Evolutionary conservation across 2,888 invertebrate species (phyloP), one percentile per base, ranked within the genome.

Genomic region (Callosobruchus maculatus): DNA sequence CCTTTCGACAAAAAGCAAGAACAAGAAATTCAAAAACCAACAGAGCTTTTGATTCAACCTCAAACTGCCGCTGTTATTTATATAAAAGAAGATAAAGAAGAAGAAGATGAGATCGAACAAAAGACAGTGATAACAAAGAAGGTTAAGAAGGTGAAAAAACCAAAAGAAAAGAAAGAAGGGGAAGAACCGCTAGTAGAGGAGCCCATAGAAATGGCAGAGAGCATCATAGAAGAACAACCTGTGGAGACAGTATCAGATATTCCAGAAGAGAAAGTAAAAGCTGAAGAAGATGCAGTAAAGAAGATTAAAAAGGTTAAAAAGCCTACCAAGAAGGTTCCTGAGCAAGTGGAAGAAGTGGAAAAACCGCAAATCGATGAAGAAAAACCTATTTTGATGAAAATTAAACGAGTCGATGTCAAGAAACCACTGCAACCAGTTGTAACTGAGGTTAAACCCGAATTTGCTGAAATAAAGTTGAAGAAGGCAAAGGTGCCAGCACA

Each of bases 401-500:
- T 82, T 74, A 72, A 84, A 80, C 75, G 82, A 76, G 22, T 80
- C 31, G 21, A 79, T 71, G 72, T 73, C 31, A 74, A 78, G 21
- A 89, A 90, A 82, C 86, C 91, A 0, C 90, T 89, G 66, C 89
- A 90, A 83, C 81, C 92, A 9, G 89, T 91, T 85, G 90, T 91
- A 74, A 88, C 89, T 26, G 90, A 92, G 74, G 70, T 76, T 31
- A 80, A 89, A 20, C 91, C 93, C 0, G 90, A 90, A 75, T 91
- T 92, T 82, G 91, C 91, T 74, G 89, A 92, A 84, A 88, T 94
- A 2, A 94, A 94, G 87, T 86, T 94, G 13, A 85, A 83, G 75
- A 86, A 86, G 80, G 78, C 82, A 7, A 84, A 83, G 78, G 74
- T 77, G 66, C 74, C 78, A 3, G 72, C 79, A 18, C 83, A 82